These are phyloP conservation scores for Pseudomyrmex cubaensis DNA, from an alignment of 1,140 invertebrate genomes.

Conservation along the genomic window DNA sequence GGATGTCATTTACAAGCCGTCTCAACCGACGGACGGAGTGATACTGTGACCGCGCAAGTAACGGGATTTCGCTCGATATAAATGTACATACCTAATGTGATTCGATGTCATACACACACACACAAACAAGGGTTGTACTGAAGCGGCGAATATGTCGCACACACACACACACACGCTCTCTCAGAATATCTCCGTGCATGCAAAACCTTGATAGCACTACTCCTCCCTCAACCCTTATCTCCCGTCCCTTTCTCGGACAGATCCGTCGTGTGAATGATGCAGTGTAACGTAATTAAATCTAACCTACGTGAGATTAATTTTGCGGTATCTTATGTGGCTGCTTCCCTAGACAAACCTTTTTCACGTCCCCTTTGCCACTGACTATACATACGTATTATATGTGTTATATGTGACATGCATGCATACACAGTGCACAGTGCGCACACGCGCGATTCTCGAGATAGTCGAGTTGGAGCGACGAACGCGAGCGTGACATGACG, in stretches of 20 bases:
- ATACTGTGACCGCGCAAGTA: neutral
- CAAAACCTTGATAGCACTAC: neutral
- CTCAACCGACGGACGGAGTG: neutral
- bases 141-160: too few species aligned
- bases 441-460: neutral
- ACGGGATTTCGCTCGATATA: neutral
- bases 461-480: neutral
- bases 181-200: neutral
- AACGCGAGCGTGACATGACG: conserved; percentile 23
- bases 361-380: too few species aligned
- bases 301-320: conserved; percentile 64
- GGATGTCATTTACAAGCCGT: neutral
- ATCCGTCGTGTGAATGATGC: neutral
- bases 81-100: too few species aligned
- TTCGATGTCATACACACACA: too few species aligned
- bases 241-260: neutral
- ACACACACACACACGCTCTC: too few species aligned
- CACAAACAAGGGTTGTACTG: too few species aligned
- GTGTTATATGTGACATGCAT: too few species aligned
- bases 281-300: conserved; percentile 63
- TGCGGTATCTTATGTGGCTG: conserved; percentile 20
- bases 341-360: too few species aligned
- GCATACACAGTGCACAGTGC: neutral
- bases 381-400: too few species aligned
- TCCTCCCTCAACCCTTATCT: neutral